Conservation (phyloP, 1,140 invertebrate species). For the Drosophila novamexicana region DNA sequence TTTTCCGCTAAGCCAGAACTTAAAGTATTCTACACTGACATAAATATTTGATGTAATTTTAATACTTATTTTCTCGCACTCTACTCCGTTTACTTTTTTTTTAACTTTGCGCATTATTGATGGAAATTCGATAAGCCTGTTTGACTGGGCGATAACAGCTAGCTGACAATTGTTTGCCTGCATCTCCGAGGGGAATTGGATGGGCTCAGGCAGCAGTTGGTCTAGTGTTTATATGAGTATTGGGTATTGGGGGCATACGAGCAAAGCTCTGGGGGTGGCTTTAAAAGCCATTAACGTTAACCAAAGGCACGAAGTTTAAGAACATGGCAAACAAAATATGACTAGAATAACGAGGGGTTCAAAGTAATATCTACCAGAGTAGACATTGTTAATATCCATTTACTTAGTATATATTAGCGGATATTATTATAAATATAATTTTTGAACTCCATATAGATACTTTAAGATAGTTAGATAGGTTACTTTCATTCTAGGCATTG, state of each 20-base stretch:
- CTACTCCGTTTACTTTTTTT: not conserved
- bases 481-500: too few relatives aligned
- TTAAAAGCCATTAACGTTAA: slow-evolving; percentile 51
- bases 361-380: not conserved
- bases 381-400: slow-evolving; percentile 1
- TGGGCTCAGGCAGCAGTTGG: slow-evolving; percentile 15
- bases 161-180: slow-evolving; percentile 31
- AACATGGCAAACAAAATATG: slow-evolving; percentile 26
- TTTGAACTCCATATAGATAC: too few relatives aligned
- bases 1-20: not conserved
- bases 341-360: not conserved
- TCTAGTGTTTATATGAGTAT: slow-evolving; percentile 32
- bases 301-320: slow-evolving; percentile 22
- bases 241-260: slow-evolving; percentile 36
- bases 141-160: slow-evolving; percentile 39
- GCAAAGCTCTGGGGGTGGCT: slow-evolving; percentile 18
- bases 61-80: slow-evolving; percentile 20
- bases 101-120: slow-evolving; percentile 19
- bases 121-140: slow-evolving; percentile 52
- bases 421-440: too few relatives aligned
- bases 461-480: too few relatives aligned
- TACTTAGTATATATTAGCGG: not conserved
- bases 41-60: slow-evolving; percentile 33
- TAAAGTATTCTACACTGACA: slow-evolving; percentile 2
- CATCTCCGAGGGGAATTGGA: slow-evolving; percentile 8